Base-by-base conservation (phyloP, 2,888 invertebrate species). In the Temnothorax rugatulus region DNA sequence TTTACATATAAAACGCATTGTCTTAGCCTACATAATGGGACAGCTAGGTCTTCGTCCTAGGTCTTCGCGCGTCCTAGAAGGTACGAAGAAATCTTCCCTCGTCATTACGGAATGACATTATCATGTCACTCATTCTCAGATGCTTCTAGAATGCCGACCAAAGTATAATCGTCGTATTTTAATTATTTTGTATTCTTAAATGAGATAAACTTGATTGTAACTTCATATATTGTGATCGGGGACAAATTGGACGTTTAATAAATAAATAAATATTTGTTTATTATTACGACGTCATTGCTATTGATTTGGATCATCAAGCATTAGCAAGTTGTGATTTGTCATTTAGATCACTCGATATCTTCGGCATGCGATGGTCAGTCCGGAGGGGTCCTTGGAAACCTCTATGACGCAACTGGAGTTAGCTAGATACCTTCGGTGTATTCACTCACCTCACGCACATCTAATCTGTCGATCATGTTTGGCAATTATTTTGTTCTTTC, bases 1-100 rank as follows among this genome's bases (percentile, higher is more conserved):
- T 89, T 89, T 89, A 88, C 90, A 89, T 89, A 89, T 86, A 90
- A 88, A 89, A 88, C 88, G 83, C 84, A 89, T 89, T 89, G 90
- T 89, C 89, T 88, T 83, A 57, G 76, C 86, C 88, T 83, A 83
- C 86, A 83, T 89, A 89, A 83, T 81, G 77, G 73, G 84, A 84
- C 57, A 89, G n/a, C n/a, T n/a, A n/a, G 76, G 81, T 89, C 84
- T 87, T 87, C 71, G 84, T 61, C 11, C n/a, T 74, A 89, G 76
- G 76, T 89, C 83, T 89, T 85, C 69, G n/a, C n/a, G n/a, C n/a
- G 84, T 63, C n/a, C 18, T 76, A 38, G 15, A 21, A 21, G 29
- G 7, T 59, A 59, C 8, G 8, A 38, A 34, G 4, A 0, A 13
- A n/a, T 71, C 21, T 57, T 47, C 13, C 11, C 8, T 66, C n/a